Percentiles rank a stretch among this genome's conserved stretches.
Conservation (phyloP, 2,888 invertebrate species). For the Hypselothyrea guttata region DNA sequence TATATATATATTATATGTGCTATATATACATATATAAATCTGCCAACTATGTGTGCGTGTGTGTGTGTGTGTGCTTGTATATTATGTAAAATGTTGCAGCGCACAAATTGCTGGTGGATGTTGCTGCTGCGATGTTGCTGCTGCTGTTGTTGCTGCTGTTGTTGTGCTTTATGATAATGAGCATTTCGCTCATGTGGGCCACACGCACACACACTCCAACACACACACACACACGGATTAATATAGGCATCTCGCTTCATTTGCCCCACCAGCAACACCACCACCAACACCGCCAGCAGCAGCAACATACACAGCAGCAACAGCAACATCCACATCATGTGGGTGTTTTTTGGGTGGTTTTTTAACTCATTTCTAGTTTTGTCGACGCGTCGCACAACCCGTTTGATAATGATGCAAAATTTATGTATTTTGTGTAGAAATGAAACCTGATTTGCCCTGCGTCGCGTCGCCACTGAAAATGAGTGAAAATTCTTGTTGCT, state of each 20-base stretch:
- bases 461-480: conserved; percentile 35
- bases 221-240: conserved; percentile 38
- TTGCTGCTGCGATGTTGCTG: conserved; percentile 43
- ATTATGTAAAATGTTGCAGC: conserved; percentile 77
- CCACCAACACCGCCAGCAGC: not conserved
- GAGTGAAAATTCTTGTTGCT: conserved; percentile 54
- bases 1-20: conserved; percentile 7
- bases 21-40: conserved; percentile 20
- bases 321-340: conserved; percentile 3
- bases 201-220: conserved; percentile 33
- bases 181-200: conserved; percentile 72
- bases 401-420: conserved; percentile 79
- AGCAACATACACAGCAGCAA: not conserved
- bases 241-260: conserved; percentile 79
- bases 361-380: conserved; percentile 36
- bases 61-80: conserved; percentile 49
- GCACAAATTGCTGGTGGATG: conserved; percentile 55
- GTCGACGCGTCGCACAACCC: conserved; percentile 44
- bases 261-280: conserved; percentile 32
- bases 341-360: conserved; percentile 53
- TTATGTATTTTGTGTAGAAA: conserved; percentile 81
- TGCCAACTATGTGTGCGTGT: conserved; percentile 32
- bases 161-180: conserved; percentile 76
- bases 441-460: conserved; percentile 76
- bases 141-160: conserved; percentile 46